Evolutionary conservation across 2,888 invertebrate species (phyloP).

Genomic region (Empis livida): DNA sequence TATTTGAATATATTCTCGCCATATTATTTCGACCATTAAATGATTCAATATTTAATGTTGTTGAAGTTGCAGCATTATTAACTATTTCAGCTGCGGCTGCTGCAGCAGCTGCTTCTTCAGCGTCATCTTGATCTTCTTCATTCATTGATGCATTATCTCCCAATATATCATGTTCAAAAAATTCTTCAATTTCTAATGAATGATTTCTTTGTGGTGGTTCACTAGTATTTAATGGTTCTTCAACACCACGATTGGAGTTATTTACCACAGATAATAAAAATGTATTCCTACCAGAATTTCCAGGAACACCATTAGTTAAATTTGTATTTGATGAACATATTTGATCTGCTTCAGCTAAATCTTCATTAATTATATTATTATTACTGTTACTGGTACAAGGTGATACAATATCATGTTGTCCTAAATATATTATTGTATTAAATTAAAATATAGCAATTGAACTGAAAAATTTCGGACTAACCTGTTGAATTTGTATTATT

Average conservation of each 20-base stretch:
- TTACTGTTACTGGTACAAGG: slow-evolving; percentile 29
- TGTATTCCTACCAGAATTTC: too few relatives aligned
- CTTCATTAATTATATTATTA: slow-evolving; percentile 47
- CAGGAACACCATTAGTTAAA: neutral
- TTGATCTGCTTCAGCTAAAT: slow-evolving; percentile 71
- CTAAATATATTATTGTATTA: too few relatives aligned
- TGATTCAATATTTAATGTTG: too few relatives aligned
- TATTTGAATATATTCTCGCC: neutral
- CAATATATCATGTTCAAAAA: neutral
- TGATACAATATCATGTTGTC: neutral
- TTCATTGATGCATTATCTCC: too few relatives aligned
- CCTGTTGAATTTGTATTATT: neutral
- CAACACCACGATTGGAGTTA: too few relatives aligned
- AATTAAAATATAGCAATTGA: too few relatives aligned
- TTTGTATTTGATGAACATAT: slow-evolving; percentile 37
- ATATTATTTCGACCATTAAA: neutral
- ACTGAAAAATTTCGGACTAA: too few relatives aligned
- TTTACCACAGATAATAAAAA: too few relatives aligned
- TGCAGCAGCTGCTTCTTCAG: neutral
- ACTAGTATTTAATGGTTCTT: too few relatives aligned
- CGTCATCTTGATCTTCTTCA: neutral
- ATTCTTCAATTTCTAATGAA: neutral
- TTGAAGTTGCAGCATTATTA: neutral
- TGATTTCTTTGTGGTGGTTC: too few relatives aligned
- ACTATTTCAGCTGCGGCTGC: neutral